Percentiles rank a stretch among this genome's conserved stretches.
These are phyloP conservation scores for Discoglossus pictus DNA, from an alignment of 2,797 vertebrate species.

Conservation along the genomic window DNA sequence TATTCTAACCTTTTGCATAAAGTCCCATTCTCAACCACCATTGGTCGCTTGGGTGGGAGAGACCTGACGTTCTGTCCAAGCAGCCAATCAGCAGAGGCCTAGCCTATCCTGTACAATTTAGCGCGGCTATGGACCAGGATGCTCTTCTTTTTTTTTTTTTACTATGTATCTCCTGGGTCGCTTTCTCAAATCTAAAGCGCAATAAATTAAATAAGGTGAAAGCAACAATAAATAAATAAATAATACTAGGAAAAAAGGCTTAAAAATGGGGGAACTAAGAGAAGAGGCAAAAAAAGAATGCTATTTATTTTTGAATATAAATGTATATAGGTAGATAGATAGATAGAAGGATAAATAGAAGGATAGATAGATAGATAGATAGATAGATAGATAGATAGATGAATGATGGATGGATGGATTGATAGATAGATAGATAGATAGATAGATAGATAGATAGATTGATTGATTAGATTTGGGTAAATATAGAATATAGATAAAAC, in stretches of 20 bases:
- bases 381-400: too few species aligned
- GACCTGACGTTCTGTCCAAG: constrained; percentile 67
- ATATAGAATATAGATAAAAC: background rate
- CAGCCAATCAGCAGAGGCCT: constrained; percentile 78
- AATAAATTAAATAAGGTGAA: constrained; percentile 36
- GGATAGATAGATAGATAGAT: too few species aligned
- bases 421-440: too few species aligned
- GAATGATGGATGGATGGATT: too few species aligned
- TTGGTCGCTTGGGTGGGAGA: constrained; percentile 73
- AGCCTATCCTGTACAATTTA: constrained; percentile 63
- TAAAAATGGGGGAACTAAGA: constrained; percentile 1
- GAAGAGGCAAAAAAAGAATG: constrained; percentile 22
- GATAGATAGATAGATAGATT: too few species aligned
- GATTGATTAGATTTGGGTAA: constrained; percentile 3
- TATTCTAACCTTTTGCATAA: constrained; percentile 47
- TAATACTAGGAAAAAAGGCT: constrained; percentile 4
- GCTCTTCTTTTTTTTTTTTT: constrained; percentile 71
- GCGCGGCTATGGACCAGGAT: constrained; percentile 62
- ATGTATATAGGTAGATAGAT: constrained; percentile 2
- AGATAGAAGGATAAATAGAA: too few species aligned
- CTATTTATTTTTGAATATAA: constrained; percentile 17
- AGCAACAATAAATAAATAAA: constrained; percentile 21
- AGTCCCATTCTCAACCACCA: constrained; percentile 65
- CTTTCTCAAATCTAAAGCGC: constrained; percentile 21
- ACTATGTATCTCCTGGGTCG: constrained; percentile 46